These are phyloP conservation scores for Thalassarche chlororhynchos DNA, from an alignment of 2,113 vertebrate species.

Conservation along the genomic window DNA sequence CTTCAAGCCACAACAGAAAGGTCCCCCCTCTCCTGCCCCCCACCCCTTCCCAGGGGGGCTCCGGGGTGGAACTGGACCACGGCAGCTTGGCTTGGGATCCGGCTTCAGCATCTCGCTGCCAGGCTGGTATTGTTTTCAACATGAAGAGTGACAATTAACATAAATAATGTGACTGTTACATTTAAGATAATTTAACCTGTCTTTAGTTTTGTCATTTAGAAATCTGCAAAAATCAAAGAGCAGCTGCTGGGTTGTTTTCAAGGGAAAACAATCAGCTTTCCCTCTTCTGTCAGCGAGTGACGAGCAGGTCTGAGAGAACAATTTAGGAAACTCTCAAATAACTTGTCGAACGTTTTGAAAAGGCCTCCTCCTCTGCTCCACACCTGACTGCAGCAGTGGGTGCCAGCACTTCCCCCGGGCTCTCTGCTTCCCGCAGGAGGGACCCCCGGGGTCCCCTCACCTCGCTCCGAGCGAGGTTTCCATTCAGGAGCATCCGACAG, in stretches of 20 bases:
- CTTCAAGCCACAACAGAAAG: neutral
- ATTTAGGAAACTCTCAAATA: neutral
- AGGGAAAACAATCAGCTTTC: neutral
- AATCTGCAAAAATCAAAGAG: neutral
- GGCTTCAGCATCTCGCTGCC: neutral
- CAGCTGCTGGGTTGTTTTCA: neutral
- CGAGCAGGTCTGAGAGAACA: neutral
- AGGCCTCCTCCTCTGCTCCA: neutral
- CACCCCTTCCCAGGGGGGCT: neutral
- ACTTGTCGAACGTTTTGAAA: neutral
- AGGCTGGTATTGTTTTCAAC: neutral
- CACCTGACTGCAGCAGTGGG: fast-evolving
- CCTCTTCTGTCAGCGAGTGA: neutral
- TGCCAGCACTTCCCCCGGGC: fast-evolving
- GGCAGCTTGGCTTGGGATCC: neutral
- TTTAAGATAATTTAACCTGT: neutral
- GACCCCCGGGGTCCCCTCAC: neutral
- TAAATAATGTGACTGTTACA: neutral
- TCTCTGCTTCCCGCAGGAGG: neutral
- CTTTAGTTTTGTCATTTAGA: neutral
- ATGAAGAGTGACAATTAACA: neutral
- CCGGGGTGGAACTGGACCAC: neutral
- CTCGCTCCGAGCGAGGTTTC: neutral
- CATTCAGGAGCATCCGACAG: neutral
- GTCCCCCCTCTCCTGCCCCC: too few species aligned